phyloP scores from a whole-genome alignment of 2,797 vertebrate species.

The Eulemur mongoz region DNA sequence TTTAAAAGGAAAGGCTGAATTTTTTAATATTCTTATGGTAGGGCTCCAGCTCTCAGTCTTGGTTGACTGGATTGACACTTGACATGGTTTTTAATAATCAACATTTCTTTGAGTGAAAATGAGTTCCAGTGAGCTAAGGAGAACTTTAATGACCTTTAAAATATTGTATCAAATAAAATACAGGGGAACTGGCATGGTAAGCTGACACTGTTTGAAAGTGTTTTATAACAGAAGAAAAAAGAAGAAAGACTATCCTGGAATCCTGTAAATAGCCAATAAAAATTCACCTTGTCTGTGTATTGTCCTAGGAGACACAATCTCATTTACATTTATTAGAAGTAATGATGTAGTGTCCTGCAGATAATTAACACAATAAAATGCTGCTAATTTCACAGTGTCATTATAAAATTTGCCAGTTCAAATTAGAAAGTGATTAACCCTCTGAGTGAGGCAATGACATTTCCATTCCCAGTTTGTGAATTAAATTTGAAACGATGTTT shows the following conservation, averaged over 20 bases:
- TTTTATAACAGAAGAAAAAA: slow-evolving; percentile 54
- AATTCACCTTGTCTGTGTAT: slow-evolving; percentile 88
- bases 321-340: slow-evolving; percentile 90
- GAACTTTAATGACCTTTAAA: slow-evolving; percentile 79
- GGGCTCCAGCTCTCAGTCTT: slow-evolving; percentile 41
- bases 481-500: slow-evolving; percentile 82
- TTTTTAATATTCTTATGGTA: slow-evolving; percentile 56
- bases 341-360: slow-evolving; percentile 89
- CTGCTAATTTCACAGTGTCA: slow-evolving; percentile 90
- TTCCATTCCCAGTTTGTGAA: slow-evolving; percentile 84
- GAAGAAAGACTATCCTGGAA: slow-evolving; percentile 74
- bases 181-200: slow-evolving; percentile 55
- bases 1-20: slow-evolving; percentile 59
- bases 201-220: slow-evolving; percentile 65
- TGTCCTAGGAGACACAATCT: slow-evolving; percentile 87
- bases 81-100: slow-evolving; percentile 74
- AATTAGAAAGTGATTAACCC: slow-evolving; percentile 90
- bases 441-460: slow-evolving; percentile 87
- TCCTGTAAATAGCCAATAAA: slow-evolving; percentile 85
- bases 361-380: slow-evolving; percentile 93
- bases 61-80: slow-evolving; percentile 50
- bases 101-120: slow-evolving; percentile 74
- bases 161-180: slow-evolving; percentile 75
- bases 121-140: slow-evolving; percentile 69
- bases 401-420: slow-evolving; percentile 90